These are phyloP conservation scores for Tipula vernalis DNA, from an alignment of 2,888 invertebrate species.

Conservation along the genomic window DNA sequence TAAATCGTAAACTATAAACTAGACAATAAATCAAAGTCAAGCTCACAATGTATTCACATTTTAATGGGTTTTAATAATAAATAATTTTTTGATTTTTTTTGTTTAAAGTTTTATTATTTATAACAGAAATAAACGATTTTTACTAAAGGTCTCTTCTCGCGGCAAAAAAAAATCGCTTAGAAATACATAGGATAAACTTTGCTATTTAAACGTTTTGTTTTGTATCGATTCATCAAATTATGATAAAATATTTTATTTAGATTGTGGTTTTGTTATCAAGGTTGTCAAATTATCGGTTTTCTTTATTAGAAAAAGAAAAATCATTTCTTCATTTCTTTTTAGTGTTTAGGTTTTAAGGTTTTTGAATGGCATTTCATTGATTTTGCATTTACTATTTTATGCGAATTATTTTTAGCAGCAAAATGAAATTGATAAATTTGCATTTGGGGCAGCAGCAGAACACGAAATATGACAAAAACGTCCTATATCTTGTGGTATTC, in stretches of 20 bases:
- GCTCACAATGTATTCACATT: neutral
- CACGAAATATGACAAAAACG: too few relatives aligned
- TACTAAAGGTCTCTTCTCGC: neutral
- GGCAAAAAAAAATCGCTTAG: neutral
- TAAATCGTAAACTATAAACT: neutral
- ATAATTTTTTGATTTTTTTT: neutral
- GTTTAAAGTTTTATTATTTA: neutral
- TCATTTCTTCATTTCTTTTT: neutral
- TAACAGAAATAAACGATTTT: neutral
- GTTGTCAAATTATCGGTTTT: neutral
- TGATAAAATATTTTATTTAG: neutral
- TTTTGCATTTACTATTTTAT: neutral
- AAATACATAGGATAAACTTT: neutral
- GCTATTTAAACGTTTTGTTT: neutral
- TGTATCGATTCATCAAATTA: neutral
- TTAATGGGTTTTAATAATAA: neutral
- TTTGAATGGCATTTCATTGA: neutral
- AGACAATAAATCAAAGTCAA: conserved; percentile 4
- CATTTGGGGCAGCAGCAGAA: neutral
- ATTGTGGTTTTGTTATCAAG: neutral
- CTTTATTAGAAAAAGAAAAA: neutral
- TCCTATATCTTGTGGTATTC: too few relatives aligned
- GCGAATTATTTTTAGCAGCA: neutral
- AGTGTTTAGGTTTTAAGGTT: neutral
- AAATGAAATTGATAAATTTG: neutral